Evolutionary conservation across 2,113 vertebrate genomes (phyloP).

Genomic region (Gadus chalcogrammus): DNA sequence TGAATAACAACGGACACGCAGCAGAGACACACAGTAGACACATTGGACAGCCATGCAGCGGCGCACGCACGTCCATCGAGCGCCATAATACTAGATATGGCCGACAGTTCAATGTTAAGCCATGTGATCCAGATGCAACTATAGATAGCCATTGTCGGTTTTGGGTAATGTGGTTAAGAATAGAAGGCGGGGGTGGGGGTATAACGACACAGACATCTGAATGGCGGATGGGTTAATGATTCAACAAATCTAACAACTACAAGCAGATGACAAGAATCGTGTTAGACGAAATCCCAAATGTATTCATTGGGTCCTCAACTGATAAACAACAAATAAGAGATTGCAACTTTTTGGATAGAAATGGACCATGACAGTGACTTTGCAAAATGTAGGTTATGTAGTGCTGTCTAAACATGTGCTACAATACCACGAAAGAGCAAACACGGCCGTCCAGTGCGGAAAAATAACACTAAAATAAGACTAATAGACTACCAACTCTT

Average conservation of each 20-base stretch:
- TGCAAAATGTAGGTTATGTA: constrained; percentile 21
- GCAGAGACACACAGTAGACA: neutral
- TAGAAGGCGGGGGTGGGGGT: constrained; percentile 10
- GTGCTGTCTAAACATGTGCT: constrained; percentile 9
- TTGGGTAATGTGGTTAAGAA: constrained; percentile 12
- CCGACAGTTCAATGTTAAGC: neutral
- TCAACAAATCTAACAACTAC: constrained; percentile 36
- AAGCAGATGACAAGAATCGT: neutral
- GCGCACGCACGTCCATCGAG: neutral
- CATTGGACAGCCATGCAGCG: neutral
- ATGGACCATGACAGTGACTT: constrained; percentile 26
- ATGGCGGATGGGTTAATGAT: constrained; percentile 36
- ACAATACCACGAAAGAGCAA: constrained; percentile 14
- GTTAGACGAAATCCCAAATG: neutral
- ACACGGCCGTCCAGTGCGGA: constrained; percentile 33
- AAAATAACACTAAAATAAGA: constrained; percentile 32
- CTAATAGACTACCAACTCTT: constrained; percentile 49
- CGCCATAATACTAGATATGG: neutral
- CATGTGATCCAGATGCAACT: neutral
- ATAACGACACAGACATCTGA: neutral
- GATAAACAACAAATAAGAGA: neutral
- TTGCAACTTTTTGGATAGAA: neutral
- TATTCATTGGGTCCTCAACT: neutral
- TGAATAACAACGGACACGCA: too few species aligned
- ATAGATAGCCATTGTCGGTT: constrained; percentile 6